phyloP scores from a whole-genome alignment of 2,888 invertebrate species.

The Cephonodes hylas region DNA sequence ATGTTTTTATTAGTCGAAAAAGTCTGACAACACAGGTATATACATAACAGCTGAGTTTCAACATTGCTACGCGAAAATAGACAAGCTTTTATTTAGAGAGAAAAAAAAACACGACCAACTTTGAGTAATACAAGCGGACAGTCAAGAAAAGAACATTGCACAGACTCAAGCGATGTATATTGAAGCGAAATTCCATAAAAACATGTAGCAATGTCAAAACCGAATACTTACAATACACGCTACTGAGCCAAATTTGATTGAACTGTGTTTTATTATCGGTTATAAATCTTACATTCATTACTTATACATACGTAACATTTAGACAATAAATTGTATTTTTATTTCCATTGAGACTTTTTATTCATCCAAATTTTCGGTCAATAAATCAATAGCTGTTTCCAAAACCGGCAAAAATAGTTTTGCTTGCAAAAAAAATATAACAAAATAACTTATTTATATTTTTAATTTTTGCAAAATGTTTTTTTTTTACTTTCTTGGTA shows the following conservation, averaged over 20 bases:
- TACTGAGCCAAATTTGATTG: conserved; percentile 68
- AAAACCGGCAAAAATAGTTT: conserved; percentile 19
- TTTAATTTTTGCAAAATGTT: neutral
- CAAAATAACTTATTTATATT: neutral
- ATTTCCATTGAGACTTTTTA: conserved; percentile 65
- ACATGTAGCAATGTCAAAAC: conserved; percentile 78
- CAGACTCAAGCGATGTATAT: conserved; percentile 40
- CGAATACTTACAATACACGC: conserved; percentile 56
- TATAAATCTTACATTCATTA: conserved; percentile 60
- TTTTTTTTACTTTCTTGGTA: neutral
- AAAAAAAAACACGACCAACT: conserved; percentile 55
- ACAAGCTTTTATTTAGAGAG: conserved; percentile 31
- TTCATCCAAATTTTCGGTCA: conserved; percentile 49
- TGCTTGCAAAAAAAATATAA: neutral
- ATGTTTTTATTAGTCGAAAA: conserved; percentile 18
- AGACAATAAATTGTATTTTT: conserved; percentile 64
- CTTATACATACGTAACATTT: conserved; percentile 81
- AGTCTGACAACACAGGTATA: conserved; percentile 66
- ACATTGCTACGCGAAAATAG: conserved; percentile 69
- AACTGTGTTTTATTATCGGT: conserved; percentile 55
- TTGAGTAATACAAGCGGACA: conserved; percentile 63
- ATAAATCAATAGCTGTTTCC: conserved; percentile 47
- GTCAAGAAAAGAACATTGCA: conserved; percentile 31
- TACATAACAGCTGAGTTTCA: conserved; percentile 58
- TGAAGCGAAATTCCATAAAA: conserved; percentile 27